A percentile compares a stretch with the other conserved stretches of the same genome.
Conservation (phyloP, 2,888 invertebrate species). For the Yponomeuta plumbellus region DNA sequence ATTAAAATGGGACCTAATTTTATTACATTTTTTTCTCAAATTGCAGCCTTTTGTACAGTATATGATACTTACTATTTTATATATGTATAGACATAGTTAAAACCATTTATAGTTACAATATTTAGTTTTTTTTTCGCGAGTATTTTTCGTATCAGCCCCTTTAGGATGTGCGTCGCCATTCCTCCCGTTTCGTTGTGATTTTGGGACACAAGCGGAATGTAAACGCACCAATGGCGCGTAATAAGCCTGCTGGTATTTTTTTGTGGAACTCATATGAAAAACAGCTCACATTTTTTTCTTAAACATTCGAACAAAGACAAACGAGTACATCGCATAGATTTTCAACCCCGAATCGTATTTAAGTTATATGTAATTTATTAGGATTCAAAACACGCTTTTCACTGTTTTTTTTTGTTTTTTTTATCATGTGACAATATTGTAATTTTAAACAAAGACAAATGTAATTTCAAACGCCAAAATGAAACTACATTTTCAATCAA, state of each 20-base stretch:
- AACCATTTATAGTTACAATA: constrained; percentile 42
- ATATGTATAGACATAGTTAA: constrained; percentile 72
- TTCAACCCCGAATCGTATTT: constrained; percentile 40
- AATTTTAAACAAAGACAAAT: constrained; percentile 26
- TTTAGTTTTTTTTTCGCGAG: constrained; percentile 48
- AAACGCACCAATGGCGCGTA: background rate
- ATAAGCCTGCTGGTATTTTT: background rate
- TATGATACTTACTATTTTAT: constrained; percentile 69
- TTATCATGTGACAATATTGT: constrained; percentile 29
- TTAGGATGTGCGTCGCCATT: background rate
- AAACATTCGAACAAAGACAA: constrained; percentile 52
- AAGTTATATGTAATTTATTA: constrained; percentile 27
- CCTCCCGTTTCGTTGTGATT: background rate
- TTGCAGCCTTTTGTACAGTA: constrained; percentile 72
- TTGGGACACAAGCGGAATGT: background rate
- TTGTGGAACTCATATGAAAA: constrained; percentile 36
- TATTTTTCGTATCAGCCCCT: constrained; percentile 31
- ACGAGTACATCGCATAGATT: constrained; percentile 50
- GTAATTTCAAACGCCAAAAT: constrained; percentile 36
- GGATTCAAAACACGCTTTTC: constrained; percentile 46
- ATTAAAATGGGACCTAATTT: constrained; percentile 57
- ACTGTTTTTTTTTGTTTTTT: constrained; percentile 42
- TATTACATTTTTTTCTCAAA: constrained; percentile 66
- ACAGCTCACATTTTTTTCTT: constrained; percentile 41
- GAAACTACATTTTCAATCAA: constrained; percentile 46